These are phyloP conservation scores for Drosophila arawakana DNA, from an alignment of 1,140 invertebrate genomes.

Conservation along the genomic window DNA sequence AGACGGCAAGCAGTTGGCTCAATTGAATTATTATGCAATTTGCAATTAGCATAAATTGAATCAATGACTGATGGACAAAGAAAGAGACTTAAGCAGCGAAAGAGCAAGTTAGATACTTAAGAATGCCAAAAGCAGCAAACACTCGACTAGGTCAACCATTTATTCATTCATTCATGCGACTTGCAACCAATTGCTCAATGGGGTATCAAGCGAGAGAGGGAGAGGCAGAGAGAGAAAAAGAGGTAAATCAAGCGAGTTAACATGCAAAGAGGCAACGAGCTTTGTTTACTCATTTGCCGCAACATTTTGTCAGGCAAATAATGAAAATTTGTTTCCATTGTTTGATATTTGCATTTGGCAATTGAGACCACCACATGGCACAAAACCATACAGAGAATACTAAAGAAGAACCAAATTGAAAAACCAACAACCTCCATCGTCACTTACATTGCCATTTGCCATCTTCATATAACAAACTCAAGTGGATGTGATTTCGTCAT, in stretches of 20 bases:
- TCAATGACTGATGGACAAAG: slow-evolving; percentile 28
- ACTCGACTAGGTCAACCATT: slow-evolving; percentile 77
- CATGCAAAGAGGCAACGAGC: slow-evolving; percentile 32
- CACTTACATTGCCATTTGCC: neutral
- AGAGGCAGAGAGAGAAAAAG: neutral
- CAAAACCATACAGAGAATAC: neutral
- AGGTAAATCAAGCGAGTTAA: slow-evolving; percentile 49
- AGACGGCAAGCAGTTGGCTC: slow-evolving; percentile 31
- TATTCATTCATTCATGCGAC: slow-evolving; percentile 28
- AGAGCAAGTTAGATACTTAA: slow-evolving; percentile 34
- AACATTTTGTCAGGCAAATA: slow-evolving; percentile 80
- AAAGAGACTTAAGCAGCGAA: slow-evolving; percentile 2
- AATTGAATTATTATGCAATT: slow-evolving; percentile 82
- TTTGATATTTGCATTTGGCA: slow-evolving; percentile 78
- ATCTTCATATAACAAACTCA: slow-evolving; percentile 24
- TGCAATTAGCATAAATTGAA: slow-evolving; percentile 83
- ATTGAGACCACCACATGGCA: slow-evolving; percentile 52
- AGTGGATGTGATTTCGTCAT: slow-evolving; percentile 46
- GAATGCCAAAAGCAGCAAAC: slow-evolving; percentile 62
- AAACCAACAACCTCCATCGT: slow-evolving; percentile 31
- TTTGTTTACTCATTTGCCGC: slow-evolving; percentile 73
- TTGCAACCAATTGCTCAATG: slow-evolving; percentile 36
- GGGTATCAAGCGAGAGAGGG: slow-evolving; percentile 1
- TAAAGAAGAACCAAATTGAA: slow-evolving; percentile 20
- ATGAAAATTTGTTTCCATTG: slow-evolving; percentile 75